phyloP scores from a whole-genome alignment of 2,113 vertebrate species.

The Aegithalos caudatus region DNA sequence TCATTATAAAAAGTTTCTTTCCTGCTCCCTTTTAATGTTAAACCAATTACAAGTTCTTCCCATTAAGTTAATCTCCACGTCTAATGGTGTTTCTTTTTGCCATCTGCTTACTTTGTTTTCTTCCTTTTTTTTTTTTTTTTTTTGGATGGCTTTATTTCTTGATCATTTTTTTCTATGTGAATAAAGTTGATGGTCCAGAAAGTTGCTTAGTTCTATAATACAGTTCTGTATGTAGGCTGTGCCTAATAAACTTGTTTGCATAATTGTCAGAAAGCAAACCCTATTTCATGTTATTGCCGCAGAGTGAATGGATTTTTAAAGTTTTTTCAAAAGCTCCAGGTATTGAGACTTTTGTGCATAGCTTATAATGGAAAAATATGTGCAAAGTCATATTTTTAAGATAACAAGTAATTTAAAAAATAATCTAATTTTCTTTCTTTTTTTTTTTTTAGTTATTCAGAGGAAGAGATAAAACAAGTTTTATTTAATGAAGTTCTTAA shows the following conservation, averaged over 20 bases:
- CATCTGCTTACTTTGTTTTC: background rate
- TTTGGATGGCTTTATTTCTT: background rate
- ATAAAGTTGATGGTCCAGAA: background rate
- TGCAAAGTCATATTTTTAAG: background rate
- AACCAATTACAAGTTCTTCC: background rate
- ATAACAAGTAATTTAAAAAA: background rate
- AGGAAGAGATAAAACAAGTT: background rate
- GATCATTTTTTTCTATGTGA: background rate
- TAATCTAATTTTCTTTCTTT: background rate
- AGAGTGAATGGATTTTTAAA: background rate
- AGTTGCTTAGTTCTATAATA: background rate
- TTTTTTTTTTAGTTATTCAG: background rate
- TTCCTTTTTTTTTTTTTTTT: background rate
- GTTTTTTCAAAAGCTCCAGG: background rate
- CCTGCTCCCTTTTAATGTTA: background rate
- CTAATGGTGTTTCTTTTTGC: background rate
- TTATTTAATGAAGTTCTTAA: background rate
- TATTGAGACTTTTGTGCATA: background rate
- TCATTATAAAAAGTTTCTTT: background rate
- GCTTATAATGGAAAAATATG: background rate
- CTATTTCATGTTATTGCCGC: background rate
- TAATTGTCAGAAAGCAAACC: background rate
- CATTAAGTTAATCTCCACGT: background rate
- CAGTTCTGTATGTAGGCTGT: background rate
- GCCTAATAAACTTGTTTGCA: background rate